These are phyloP conservation scores for Cepphus grylle DNA, from an alignment of 2,113 vertebrate species.

Conservation along the genomic window DNA sequence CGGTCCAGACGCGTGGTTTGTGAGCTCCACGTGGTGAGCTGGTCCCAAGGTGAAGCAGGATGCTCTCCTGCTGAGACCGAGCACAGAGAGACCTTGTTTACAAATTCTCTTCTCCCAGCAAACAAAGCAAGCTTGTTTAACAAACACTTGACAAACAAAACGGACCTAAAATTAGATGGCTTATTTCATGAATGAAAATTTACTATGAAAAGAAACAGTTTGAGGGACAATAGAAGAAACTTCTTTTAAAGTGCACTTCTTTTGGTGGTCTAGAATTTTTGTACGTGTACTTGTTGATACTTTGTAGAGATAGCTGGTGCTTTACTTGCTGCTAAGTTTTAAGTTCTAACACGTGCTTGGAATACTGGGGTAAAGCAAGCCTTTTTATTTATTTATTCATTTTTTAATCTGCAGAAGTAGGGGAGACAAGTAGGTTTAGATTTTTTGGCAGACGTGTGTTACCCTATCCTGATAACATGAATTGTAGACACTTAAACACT, in stretches of 20 bases:
- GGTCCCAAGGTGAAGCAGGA: not conserved
- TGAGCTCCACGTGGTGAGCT: not conserved
- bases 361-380: not conserved
- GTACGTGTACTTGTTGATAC: not conserved
- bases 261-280: not conserved
- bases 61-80: not conserved
- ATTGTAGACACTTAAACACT: not conserved
- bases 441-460: not conserved
- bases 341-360: slow-evolving; percentile 7
- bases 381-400: not conserved
- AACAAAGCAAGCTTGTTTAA: slow-evolving; percentile 11
- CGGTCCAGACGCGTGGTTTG: not conserved
- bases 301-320: not conserved
- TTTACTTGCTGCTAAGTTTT: not conserved
- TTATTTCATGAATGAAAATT: not conserved
- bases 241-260: not conserved
- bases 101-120: not conserved
- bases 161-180: not conserved
- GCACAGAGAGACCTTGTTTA: not conserved
- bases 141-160: not conserved
- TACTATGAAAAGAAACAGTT: slow-evolving; percentile 16
- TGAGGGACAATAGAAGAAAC: not conserved
- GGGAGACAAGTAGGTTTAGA: not conserved
- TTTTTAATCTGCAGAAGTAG: not conserved
- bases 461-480: not conserved